A percentile compares a stretch with the other conserved stretches of the same genome.
Evolutionary conservation across 2,113 vertebrate genomes (phyloP).

Genomic region (Redunca redunca): DNA sequence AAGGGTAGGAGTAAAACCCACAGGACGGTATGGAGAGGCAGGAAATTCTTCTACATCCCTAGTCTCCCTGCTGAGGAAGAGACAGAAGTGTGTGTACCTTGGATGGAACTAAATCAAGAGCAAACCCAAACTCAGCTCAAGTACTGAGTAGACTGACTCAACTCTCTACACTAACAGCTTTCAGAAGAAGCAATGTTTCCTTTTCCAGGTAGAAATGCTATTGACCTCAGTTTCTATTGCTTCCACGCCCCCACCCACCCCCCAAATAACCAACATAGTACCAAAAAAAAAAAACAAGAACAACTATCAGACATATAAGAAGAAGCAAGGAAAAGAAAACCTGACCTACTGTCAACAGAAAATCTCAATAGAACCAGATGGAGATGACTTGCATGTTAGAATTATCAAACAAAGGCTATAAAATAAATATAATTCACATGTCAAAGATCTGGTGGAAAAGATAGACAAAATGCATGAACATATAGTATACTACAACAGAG

Average conservation of each 20-base stretch:
- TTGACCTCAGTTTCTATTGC: background rate
- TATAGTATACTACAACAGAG: background rate
- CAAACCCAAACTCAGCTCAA: background rate
- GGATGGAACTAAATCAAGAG: background rate
- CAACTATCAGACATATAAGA: background rate
- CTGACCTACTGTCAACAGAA: background rate
- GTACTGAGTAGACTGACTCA: background rate
- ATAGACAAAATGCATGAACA: background rate
- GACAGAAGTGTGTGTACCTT: background rate
- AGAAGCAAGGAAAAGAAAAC: background rate
- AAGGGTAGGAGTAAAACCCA: background rate
- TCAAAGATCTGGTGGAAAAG: background rate
- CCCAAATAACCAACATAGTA: background rate
- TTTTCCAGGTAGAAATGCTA: background rate
- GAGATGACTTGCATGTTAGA: background rate
- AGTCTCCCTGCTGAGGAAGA: background rate
- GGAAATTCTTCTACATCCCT: background rate
- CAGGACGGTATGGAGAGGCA: background rate
- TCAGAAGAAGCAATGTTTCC: background rate
- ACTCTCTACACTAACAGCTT: background rate
- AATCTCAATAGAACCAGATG: background rate
- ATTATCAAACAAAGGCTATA: background rate
- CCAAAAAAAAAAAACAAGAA: accelerated
- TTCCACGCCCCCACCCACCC: accelerated
- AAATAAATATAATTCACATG: background rate